Evolutionary conservation across 2,888 invertebrate genomes (phyloP), one percentile per base, ranked within the genome.

Genomic region (Pycnomerus fuliginosus): DNA sequence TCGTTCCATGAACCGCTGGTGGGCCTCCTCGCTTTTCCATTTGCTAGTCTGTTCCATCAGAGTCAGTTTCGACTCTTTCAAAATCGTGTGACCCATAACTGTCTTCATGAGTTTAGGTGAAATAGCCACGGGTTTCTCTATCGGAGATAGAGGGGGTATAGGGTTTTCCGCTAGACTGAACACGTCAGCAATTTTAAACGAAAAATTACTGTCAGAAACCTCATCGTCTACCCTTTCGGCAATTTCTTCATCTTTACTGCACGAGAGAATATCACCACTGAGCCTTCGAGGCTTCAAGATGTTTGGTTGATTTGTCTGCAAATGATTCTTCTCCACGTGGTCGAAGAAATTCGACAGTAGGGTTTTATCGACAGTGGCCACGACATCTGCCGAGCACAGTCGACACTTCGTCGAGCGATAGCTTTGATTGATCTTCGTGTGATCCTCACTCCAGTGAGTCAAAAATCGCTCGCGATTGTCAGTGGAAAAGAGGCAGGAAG

Each of bases 231-330:
- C 63, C 25, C 50, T n/a, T 48, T 41, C 7, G 14, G 39, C 8
- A 50, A 50, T 38, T 62, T 65, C 50, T 59, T 65, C 12, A 60
- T 68, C 10, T 61, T 66, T 30, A 60, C 62, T 38, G 15, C 53
- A 51, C 1, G 73, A 76, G 2, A 77, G 56, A 23, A 68, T 70
- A 48, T 77, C 76, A 2, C 76, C 76, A 44, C 75, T 74, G 5
- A 77, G 55, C 34, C 74, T 63, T 16, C 76, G 64, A 20, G 73
- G 52, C 40, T 74, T 64, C 29, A 75, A 29, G 14, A 53, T 2
- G 12, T 3, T 22, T 39, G 41, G 15, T 27, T 39, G 7, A 13
- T 15, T 24, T 13, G 7, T 15, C 22, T 10, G 7, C 14, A 40
- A 14, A 31, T 35, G 16, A 3, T 16, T 30, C 23, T 27, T 27